These are phyloP conservation scores for Tenualosa ilisha DNA, from an alignment of 2,797 vertebrate genomes.

Conservation along the genomic window DNA sequence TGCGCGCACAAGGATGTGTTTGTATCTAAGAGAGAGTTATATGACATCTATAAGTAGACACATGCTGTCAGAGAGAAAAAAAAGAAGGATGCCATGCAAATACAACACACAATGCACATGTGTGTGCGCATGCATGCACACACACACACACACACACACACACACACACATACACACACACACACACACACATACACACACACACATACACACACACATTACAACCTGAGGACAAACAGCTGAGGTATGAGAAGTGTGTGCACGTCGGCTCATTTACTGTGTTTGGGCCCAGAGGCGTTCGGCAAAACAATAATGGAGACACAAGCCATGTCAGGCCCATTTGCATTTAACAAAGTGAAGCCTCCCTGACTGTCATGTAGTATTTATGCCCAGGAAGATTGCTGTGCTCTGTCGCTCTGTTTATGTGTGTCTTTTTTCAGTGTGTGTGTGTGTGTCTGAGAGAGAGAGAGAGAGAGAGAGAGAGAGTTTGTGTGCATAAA, in stretches of 20 bases:
- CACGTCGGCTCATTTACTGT: constrained; percentile 64
- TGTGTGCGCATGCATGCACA: not conserved
- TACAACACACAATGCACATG: not conserved
- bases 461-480: no score
- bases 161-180: not conserved
- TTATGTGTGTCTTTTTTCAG: not conserved
- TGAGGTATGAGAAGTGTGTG: constrained; percentile 61
- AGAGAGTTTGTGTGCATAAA: not conserved
- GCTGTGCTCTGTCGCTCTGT: constrained; percentile 49
- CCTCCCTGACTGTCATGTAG: constrained; percentile 74
- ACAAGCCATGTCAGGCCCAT: constrained; percentile 68
- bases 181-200: not conserved
- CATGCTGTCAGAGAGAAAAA: not conserved
- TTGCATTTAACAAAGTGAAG: constrained; percentile 78
- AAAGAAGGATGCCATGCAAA: not conserved
- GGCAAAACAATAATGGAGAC: constrained; percentile 77
- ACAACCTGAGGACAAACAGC: constrained; percentile 57
- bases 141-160: not conserved
- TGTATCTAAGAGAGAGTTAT: no score
- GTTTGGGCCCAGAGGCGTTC: constrained; percentile 71
- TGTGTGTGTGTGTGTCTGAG: not conserved
- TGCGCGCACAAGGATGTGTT: no score
- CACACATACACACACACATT: constrained; percentile 27
- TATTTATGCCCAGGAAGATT: constrained; percentile 69
- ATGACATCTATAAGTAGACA: not conserved